phyloP scores from a whole-genome alignment of 2,113 vertebrate genomes.

The Lamprologus lemairii region DNA sequence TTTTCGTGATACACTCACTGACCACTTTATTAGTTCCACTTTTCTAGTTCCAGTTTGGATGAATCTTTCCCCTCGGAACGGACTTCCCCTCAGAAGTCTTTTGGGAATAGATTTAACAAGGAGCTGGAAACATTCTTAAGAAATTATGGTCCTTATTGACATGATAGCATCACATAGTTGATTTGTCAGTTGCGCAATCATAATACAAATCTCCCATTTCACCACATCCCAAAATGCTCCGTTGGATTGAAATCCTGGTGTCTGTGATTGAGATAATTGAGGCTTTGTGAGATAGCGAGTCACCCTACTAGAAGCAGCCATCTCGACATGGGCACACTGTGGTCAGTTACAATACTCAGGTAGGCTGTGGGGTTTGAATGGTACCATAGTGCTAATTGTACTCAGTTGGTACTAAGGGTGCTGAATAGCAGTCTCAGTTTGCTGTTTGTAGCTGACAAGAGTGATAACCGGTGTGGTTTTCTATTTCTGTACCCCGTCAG shows the following conservation, averaged over 20 bases:
- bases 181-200: neutral
- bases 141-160: neutral
- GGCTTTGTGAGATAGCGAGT: neutral
- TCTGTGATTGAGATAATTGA: neutral
- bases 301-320: neutral
- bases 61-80: neutral
- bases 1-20: neutral
- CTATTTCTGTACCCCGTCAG: neutral
- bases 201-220: neutral
- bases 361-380: neutral
- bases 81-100: neutral
- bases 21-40: neutral
- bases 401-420: neutral
- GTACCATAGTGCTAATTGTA: neutral
- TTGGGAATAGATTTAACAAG: neutral
- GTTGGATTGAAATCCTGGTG: neutral
- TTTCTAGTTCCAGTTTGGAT: neutral
- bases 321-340: neutral
- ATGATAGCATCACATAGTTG: neutral
- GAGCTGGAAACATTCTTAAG: neutral
- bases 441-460: neutral
- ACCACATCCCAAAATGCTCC: neutral
- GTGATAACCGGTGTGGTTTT: neutral
- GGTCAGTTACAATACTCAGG: neutral
- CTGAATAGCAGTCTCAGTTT: neutral